Conservation (phyloP, 2,113 vertebrate species). For the Antechinus stuartii region DNA sequence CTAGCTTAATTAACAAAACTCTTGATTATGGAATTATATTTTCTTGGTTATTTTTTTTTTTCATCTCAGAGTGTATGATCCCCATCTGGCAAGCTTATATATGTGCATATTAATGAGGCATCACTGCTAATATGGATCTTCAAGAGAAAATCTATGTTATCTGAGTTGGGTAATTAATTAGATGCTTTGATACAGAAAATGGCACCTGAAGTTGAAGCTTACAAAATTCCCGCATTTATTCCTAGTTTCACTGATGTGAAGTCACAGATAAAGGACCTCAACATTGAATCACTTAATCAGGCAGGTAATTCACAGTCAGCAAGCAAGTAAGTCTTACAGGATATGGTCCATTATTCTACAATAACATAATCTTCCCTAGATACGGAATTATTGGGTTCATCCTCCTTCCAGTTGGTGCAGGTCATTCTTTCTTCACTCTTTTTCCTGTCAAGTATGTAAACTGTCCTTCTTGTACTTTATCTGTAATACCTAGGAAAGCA, state of each 20-base stretch:
- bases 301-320: slow-evolving; percentile 66
- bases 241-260: background rate
- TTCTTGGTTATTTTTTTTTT: no score
- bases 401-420: slow-evolving; percentile 66
- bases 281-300: slow-evolving; percentile 16
- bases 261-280: background rate
- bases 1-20: no score
- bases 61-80: no score
- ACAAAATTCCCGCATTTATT: background rate
- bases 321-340: background rate
- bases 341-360: background rate
- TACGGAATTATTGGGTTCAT: slow-evolving; percentile 29
- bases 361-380: slow-evolving; percentile 47
- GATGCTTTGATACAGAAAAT: background rate
- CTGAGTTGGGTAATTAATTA: background rate
- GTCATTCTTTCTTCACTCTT: background rate
- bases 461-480: slow-evolving; percentile 51
- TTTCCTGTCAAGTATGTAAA: slow-evolving; percentile 68
- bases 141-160: background rate
- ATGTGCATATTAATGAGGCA: background rate
- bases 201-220: background rate
- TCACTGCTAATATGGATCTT: background rate
- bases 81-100: no score
- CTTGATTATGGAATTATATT: no score
- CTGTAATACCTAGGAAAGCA: slow-evolving; percentile 73